Evolutionary conservation across 1,140 invertebrate genomes (phyloP).

Genomic region (Hormaphis cornu): DNA sequence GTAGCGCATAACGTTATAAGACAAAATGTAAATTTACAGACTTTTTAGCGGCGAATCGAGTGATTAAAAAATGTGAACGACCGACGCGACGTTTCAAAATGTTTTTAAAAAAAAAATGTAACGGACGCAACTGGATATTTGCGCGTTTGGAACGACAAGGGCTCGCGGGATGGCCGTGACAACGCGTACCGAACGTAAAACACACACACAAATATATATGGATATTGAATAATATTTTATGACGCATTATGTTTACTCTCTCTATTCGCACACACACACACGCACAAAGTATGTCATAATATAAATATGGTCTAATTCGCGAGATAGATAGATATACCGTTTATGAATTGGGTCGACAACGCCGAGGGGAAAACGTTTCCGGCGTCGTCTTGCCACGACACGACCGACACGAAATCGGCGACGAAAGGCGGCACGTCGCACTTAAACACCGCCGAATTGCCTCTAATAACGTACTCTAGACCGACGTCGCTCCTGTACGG

Average conservation of each 20-base stretch:
- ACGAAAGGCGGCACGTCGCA: conserved; percentile 88
- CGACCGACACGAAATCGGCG: conserved; percentile 77
- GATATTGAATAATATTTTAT: not conserved
- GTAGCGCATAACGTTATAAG: not conserved
- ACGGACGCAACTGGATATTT: too few species aligned
- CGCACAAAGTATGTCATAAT: not conserved
- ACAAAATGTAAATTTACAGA: not conserved
- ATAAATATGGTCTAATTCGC: conserved; percentile 8
- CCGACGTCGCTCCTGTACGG: conserved; percentile 82
- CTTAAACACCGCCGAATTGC: conserved; percentile 83
- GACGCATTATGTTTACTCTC: not conserved
- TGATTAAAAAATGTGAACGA: too few species aligned
- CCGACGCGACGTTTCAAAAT: too few species aligned
- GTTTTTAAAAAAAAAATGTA: too few species aligned
- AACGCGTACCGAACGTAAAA: not conserved
- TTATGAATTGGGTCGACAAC: not conserved
- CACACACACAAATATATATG: too few species aligned
- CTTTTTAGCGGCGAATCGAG: too few species aligned
- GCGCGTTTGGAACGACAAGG: too few species aligned
- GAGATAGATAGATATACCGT: too few species aligned
- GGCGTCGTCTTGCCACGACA: conserved; percentile 62
- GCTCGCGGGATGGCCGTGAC: too few species aligned
- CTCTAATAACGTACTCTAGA: conserved; percentile 86
- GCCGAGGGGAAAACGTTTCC: conserved; percentile 22
- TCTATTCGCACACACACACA: not conserved